Evolutionary conservation across 2,113 vertebrate genomes (phyloP).

Genomic region (Maylandia zebra): DNA sequence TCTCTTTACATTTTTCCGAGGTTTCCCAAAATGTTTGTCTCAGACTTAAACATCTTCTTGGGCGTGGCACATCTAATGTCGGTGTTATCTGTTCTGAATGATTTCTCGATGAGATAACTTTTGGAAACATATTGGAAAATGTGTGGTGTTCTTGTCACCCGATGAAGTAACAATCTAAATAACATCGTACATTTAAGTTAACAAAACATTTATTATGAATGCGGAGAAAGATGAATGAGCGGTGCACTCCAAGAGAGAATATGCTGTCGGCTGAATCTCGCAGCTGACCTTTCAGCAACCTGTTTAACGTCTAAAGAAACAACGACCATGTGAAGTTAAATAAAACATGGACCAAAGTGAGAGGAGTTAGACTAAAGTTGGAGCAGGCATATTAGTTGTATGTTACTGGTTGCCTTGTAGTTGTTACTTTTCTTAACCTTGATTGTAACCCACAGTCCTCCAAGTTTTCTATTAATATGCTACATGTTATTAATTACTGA

Average conservation of each 20-base stretch:
- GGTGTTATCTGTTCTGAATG: background rate
- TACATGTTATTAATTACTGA: background rate
- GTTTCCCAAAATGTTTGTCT: background rate
- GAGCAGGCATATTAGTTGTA: background rate
- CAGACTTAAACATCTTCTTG: background rate
- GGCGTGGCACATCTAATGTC: background rate
- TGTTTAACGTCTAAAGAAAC: slow-evolving; percentile 7
- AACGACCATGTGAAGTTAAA: background rate
- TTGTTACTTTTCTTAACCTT: background rate
- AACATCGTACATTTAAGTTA: slow-evolving; percentile 18
- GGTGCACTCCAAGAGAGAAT: background rate
- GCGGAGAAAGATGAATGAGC: slow-evolving; percentile 18
- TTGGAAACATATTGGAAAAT: slow-evolving; percentile 8
- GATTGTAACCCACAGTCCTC: background rate
- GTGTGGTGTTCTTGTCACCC: background rate
- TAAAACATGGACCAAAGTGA: background rate
- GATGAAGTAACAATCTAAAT: slow-evolving; percentile 14
- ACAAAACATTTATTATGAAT: slow-evolving; percentile 10
- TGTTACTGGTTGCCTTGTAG: background rate
- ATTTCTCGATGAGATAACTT: background rate
- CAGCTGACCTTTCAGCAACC: slow-evolving; percentile 9
- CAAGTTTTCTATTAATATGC: background rate
- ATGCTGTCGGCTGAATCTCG: background rate
- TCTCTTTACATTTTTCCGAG: background rate
- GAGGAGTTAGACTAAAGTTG: background rate